Conservation (phyloP, 53 echinoderm and acorn worm genomes). For the Antedon mediterranea region DNA sequence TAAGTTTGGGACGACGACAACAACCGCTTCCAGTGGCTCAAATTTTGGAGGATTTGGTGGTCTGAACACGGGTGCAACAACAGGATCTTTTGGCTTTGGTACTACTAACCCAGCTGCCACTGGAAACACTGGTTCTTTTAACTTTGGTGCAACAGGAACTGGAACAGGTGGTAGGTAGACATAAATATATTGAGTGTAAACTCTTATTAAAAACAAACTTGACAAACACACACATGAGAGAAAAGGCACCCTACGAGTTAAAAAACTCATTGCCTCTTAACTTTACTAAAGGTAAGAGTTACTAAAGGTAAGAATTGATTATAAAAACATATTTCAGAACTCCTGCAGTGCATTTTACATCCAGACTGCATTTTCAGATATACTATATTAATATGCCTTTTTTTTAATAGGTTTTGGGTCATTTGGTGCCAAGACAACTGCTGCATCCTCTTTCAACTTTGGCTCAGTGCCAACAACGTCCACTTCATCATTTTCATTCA, state of each 20-base stretch:
- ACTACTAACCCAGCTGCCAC: neutral
- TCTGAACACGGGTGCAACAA: conserved; percentile 6
- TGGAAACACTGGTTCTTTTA: neutral
- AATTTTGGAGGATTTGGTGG: conserved; percentile 29
- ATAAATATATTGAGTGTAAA: neutral
- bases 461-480: conserved; percentile 13
- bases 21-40: conserved; percentile 35
- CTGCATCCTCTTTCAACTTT: conserved; percentile 38
- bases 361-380: too few species aligned
- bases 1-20: conserved; percentile 22
- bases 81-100: neutral
- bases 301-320: too few species aligned
- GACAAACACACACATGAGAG: too few species aligned
- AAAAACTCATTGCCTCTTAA: too few species aligned
- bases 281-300: too few species aligned
- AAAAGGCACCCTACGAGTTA: too few species aligned
- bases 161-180: neutral
- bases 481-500: conserved; percentile 14
- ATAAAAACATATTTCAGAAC: too few species aligned
- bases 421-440: conserved; percentile 48
- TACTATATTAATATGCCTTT: too few species aligned
- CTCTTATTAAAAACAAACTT: too few species aligned
- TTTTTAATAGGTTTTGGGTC: conserved; percentile 30
- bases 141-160: neutral
- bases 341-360: too few species aligned